Evolutionary conservation across 2,113 vertebrate species (phyloP).

Genomic region (Ochotona princeps): DNA sequence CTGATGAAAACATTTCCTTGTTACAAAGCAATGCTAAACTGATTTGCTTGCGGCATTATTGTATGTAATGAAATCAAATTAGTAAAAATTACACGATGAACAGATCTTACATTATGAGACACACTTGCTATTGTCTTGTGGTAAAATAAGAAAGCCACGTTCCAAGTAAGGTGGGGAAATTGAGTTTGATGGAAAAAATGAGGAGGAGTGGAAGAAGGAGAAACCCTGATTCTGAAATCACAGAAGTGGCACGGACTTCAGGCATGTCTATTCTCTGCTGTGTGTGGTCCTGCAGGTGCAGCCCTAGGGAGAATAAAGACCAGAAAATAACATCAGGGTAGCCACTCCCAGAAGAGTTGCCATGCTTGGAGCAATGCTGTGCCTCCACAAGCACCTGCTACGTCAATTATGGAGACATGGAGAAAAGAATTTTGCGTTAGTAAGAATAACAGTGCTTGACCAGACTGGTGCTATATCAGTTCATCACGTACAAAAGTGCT

Average conservation of each 20-base stretch:
- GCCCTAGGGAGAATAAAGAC: not conserved
- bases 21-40: not conserved
- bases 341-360: not conserved
- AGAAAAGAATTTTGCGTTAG: not conserved
- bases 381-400: not conserved
- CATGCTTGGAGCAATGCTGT: not conserved
- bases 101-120: not conserved
- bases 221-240: not conserved
- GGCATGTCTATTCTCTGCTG: accelerated
- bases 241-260: not conserved
- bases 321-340: not conserved
- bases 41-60: not conserved
- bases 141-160: not conserved
- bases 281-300: not conserved
- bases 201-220: not conserved
- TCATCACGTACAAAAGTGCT: not conserved
- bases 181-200: not conserved
- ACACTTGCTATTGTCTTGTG: not conserved
- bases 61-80: not conserved
- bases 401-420: not conserved
- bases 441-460: not conserved
- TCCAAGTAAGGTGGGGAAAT: not conserved
- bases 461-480: not conserved
- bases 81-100: not conserved
- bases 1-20: not conserved